phyloP scores from a whole-genome alignment of 2,888 invertebrate genomes.

The Chaitophorus viminalis region DNA sequence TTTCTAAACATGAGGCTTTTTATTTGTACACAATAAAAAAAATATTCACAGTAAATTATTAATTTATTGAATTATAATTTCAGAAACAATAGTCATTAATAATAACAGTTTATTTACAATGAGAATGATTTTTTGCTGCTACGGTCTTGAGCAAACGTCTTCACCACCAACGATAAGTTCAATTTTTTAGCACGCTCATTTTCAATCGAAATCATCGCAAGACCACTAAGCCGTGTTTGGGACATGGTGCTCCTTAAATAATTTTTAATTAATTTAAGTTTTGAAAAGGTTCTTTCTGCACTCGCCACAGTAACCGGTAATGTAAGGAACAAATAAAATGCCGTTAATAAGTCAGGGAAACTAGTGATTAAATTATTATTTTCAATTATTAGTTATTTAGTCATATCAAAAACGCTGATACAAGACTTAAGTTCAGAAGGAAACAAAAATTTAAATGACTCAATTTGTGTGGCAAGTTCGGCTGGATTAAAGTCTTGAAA shows the following conservation, averaged over 20 bases:
- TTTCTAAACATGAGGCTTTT: too few relatives aligned
- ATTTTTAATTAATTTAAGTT: background rate
- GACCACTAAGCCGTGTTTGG: background rate
- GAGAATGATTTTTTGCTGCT: too few relatives aligned
- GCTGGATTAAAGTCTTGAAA: background rate
- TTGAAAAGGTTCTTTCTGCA: too few relatives aligned
- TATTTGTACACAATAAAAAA: too few relatives aligned
- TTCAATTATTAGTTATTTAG: conserved; percentile 5
- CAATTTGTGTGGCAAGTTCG: background rate
- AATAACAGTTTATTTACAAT: too few relatives aligned
- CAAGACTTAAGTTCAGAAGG: background rate
- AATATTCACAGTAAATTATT: too few relatives aligned
- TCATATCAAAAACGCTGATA: background rate
- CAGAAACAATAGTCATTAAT: too few relatives aligned
- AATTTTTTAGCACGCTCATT: background rate
- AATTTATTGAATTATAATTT: too few relatives aligned
- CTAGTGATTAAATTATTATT: conserved; percentile 7
- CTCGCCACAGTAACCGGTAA: too few relatives aligned
- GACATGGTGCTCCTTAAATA: background rate
- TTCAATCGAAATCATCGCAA: background rate
- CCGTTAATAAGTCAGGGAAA: too few relatives aligned
- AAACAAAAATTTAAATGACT: background rate
- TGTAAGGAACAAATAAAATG: too few relatives aligned
- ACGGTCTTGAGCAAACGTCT: too few relatives aligned
- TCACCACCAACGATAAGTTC: background rate